Percentiles rank a stretch among this genome's conserved stretches.
These are phyloP conservation scores for Zenarchopterus dispar DNA, from an alignment of 2,797 vertebrate species.

Conservation along the genomic window DNA sequence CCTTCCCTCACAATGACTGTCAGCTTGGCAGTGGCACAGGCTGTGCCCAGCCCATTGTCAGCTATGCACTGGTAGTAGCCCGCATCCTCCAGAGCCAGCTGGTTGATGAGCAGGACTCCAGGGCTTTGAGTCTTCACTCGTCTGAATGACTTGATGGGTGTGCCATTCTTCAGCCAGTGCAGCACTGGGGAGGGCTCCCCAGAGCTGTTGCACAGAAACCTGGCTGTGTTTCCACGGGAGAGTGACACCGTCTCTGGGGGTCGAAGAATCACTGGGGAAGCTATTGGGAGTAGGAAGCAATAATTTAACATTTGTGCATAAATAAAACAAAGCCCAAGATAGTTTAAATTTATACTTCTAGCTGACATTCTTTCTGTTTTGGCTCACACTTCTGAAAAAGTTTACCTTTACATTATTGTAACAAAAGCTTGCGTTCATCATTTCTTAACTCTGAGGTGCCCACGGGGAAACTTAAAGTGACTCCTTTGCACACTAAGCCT, in stretches of 20 bases:
- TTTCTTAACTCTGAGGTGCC: background rate
- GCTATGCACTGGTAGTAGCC: slow-evolving; percentile 98
- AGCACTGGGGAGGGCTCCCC: slow-evolving; percentile 88
- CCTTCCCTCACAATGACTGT: slow-evolving; percentile 94
- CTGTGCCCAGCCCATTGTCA: slow-evolving; percentile 90
- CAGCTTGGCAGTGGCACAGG: slow-evolving; percentile 92
- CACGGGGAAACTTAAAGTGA: too few species aligned
- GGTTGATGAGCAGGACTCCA: slow-evolving; percentile 94
- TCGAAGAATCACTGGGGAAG: slow-evolving; percentile 90
- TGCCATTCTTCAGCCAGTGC: slow-evolving; percentile 93
- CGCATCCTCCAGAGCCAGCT: slow-evolving; percentile 91
- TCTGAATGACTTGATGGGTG: slow-evolving; percentile 86
- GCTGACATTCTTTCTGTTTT: background rate
- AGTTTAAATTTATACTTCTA: too few species aligned
- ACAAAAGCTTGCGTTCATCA: background rate
- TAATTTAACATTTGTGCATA: background rate
- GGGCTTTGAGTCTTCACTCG: slow-evolving; percentile 91
- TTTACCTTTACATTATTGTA: background rate
- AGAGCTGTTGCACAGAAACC: slow-evolving; percentile 94
- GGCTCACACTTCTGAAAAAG: background rate
- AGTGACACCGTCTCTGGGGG: slow-evolving; percentile 92
- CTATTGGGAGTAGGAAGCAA: slow-evolving; percentile 69
- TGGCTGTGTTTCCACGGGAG: slow-evolving; percentile 93
- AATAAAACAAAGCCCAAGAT: too few species aligned
- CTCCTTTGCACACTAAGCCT: too few species aligned